These are phyloP conservation scores for Acanthiza pusilla DNA, from an alignment of 2,797 vertebrate genomes.

Conservation along the genomic window DNA sequence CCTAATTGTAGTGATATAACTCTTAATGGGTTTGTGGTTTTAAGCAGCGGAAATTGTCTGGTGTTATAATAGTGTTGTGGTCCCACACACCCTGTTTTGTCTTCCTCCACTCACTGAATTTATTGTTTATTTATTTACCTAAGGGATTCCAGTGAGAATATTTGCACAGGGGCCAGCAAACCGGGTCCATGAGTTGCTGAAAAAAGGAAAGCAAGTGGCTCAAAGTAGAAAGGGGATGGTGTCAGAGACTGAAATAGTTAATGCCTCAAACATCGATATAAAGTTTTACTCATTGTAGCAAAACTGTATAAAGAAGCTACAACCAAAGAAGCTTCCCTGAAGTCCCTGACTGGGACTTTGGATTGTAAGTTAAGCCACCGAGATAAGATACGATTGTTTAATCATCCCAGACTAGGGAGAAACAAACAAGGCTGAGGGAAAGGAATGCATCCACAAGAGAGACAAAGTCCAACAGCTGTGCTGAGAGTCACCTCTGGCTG, in stretches of 20 bases:
- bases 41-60: background rate
- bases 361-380: background rate
- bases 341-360: background rate
- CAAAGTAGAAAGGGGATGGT: background rate
- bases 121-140: background rate
- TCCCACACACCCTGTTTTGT: background rate
- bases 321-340: background rate
- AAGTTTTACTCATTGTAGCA: background rate
- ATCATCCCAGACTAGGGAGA: background rate
- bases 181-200: background rate
- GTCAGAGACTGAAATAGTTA: background rate
- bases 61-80: background rate
- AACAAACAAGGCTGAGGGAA: background rate
- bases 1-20: background rate
- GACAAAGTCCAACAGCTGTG: background rate
- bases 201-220: background rate
- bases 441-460: background rate
- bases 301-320: background rate
- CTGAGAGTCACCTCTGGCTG: background rate
- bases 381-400: background rate
- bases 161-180: background rate
- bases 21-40: background rate
- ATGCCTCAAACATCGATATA: background rate
- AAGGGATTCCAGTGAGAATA: background rate
- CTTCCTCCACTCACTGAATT: background rate